These are phyloP conservation scores for Hedychridium roseum DNA, from an alignment of 2,888 invertebrate species.

Conservation along the genomic window DNA sequence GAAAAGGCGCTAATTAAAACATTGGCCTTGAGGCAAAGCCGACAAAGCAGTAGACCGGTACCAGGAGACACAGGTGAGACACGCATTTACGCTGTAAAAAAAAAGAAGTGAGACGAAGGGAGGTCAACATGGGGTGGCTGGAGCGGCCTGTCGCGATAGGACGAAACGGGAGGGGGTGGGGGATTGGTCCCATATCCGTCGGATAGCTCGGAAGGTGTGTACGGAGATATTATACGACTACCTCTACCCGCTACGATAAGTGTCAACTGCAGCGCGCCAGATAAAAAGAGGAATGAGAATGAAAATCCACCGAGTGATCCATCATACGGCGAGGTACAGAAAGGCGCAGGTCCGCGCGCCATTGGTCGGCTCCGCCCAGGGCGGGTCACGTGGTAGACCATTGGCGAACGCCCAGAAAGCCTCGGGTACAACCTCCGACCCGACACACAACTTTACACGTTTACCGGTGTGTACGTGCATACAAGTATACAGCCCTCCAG, in stretches of 20 bases:
- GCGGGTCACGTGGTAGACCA: constrained; percentile 46
- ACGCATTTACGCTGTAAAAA: constrained; percentile 37
- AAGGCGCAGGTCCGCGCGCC: constrained; percentile 37
- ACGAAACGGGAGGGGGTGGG: constrained; percentile 18
- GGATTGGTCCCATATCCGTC: constrained; percentile 19
- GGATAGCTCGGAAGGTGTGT: constrained; percentile 40
- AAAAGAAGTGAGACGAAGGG: constrained; percentile 13
- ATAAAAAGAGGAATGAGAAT: constrained; percentile 60
- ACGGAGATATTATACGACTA: constrained; percentile 46
- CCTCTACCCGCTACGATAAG: constrained; percentile 51
- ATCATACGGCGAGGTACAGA: constrained; percentile 57
- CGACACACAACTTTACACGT: constrained; percentile 16
- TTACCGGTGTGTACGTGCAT: too few species aligned
- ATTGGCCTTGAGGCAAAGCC: constrained; percentile 47
- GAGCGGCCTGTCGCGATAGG: constrained; percentile 5
- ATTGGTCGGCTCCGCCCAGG: constrained; percentile 55
- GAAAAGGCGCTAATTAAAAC: constrained; percentile 44
- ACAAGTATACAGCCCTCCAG: too few species aligned
- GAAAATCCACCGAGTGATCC: constrained; percentile 60
- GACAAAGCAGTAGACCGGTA: constrained; percentile 41
- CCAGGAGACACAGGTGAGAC: constrained; percentile 48
- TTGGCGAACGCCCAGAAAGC: constrained; percentile 27
- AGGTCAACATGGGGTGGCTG: constrained; percentile 15
- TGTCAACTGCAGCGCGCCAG: constrained; percentile 62
- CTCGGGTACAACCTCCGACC: constrained; percentile 29